Evolutionary conservation across 1,140 invertebrate species (phyloP).

Genomic region (Bombus breviceps): DNA sequence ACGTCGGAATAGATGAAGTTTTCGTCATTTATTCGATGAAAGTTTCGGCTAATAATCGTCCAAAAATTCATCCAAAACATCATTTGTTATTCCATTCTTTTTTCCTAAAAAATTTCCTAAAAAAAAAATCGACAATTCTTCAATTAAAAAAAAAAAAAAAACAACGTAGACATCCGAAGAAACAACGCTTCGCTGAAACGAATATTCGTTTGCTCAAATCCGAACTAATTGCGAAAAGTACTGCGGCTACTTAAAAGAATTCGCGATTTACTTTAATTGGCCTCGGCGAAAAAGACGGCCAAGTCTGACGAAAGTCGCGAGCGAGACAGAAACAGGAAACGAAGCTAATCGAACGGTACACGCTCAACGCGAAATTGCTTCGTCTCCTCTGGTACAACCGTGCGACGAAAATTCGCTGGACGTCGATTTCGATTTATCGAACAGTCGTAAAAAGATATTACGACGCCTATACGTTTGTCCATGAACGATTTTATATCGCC

Average conservation of each 20-base stretch:
- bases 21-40: too few species aligned
- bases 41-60: too few species aligned
- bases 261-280: conserved; percentile 51
- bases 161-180: too few species aligned
- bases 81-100: too few species aligned
- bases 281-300: not conserved
- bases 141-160: too few species aligned
- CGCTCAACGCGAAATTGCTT: not conserved
- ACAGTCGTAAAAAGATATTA: not conserved
- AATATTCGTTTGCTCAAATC: not conserved
- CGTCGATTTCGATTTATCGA: not conserved
- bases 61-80: too few species aligned
- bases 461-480: not conserved
- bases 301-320: not conserved
- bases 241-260: too few species aligned
- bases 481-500: not conserved
- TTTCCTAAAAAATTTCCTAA: too few species aligned
- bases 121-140: too few species aligned
- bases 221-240: conserved; percentile 28
- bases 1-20: too few species aligned
- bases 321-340: not conserved
- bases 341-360: not conserved
- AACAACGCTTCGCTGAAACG: too few species aligned
- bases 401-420: not conserved
- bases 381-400: not conserved